Evolutionary conservation across 2,113 vertebrate species (phyloP), one percentile per base, ranked within the genome.

Genomic region (Coptodon rendalli): DNA sequence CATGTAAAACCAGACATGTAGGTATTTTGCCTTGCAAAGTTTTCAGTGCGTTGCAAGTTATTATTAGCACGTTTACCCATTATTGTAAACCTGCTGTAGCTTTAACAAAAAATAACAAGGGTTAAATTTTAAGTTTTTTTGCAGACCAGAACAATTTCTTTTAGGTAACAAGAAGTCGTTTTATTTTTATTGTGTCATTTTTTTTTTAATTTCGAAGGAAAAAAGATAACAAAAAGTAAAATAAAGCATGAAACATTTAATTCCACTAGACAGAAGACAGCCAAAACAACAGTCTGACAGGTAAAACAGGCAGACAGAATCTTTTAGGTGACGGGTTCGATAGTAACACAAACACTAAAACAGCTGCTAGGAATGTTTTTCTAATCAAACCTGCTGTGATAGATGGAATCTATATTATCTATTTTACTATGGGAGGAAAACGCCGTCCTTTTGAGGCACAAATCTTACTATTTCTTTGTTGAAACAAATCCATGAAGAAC

Each of bases 381-480:
- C 31, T 31, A 50, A 76, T 76, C 24, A 29, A 50, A 76, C 24
- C 71, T 50, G 9, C 71, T 48, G 16, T 76, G 16, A 76, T 0
- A 76, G 45, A 76, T 12, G 43, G 6, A 76, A 17, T 48, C 14
- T 19, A 17, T 76, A 9, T 48, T 12, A 78, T 78, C 43, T 19
- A 50, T 50, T 76, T 76, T 29, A 13, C 16, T 31, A 5, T 50
- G 19, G 17, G 45, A 29, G 27, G 10, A 8, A n/a, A 79, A 13
- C 0, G 4, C 0, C 5, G 5, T 34, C 45, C 71, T 5, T 76
- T 48, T 19, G 11, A 53, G 13, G 61, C 6, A 52, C 1, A 50
- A 7, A 40, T 29, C 7, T 0, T 22, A 22, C 27, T 19, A 7
- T 66, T 40, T 53, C 17, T 48, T 68, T 78, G 9, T 24, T 31